A percentile compares a stretch with the other conserved stretches of the same genome.
Conservation (phyloP, 2,113 vertebrate genomes). For the Chloroceryle aenea region DNA sequence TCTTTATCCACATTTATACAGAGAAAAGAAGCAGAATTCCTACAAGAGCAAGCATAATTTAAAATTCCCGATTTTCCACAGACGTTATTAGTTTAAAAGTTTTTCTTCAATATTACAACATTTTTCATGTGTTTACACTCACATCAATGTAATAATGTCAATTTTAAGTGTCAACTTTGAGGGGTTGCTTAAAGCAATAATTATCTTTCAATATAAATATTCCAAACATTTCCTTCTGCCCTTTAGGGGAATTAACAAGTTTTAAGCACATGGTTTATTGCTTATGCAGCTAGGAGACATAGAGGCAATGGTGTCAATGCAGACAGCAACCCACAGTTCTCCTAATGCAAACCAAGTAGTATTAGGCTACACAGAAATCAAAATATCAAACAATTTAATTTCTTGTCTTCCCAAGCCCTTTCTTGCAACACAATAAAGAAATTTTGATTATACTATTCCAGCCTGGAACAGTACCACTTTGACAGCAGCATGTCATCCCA, state of each 20-base stretch:
- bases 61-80: not conserved
- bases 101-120: not conserved
- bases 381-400: not conserved
- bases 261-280: not conserved
- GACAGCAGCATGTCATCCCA: not conserved
- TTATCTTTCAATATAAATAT: slow-evolving; percentile 10
- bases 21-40: not conserved
- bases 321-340: not conserved
- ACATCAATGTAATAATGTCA: not conserved
- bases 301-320: not conserved
- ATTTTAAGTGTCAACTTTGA: not conserved
- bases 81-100: not conserved
- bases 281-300: not conserved
- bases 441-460: not conserved
- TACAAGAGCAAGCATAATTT: not conserved
- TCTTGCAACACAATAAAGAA: not conserved
- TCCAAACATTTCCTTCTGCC: not conserved
- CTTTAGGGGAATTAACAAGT: not conserved
- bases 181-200: slow-evolving; percentile 7
- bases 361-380: not conserved
- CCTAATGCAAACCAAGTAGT: not conserved
- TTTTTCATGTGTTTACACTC: slow-evolving; percentile 27
- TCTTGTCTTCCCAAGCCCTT: not conserved
- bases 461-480: not conserved
- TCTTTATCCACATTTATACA: not conserved